Percentiles rank a stretch among this genome's conserved stretches.
Evolutionary conservation across 2,113 vertebrate species (phyloP).

Genomic region (Tringa solitaria): DNA sequence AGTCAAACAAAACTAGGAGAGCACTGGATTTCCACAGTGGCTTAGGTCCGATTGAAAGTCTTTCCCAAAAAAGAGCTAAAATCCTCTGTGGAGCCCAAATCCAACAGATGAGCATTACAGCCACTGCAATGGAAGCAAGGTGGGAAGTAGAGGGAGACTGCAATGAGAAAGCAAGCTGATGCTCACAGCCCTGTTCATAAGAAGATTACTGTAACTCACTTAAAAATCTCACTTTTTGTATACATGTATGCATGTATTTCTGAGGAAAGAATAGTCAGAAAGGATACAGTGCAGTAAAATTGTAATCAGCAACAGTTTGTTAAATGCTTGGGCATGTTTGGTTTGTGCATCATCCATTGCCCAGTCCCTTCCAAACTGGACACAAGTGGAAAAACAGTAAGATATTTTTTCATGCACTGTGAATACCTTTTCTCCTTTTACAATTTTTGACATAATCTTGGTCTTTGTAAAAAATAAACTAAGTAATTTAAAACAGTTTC

Average conservation of each 20-base stretch:
- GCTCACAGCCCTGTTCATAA: not conserved
- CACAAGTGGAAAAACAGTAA: not conserved
- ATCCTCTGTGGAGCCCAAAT: not conserved
- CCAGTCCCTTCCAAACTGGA: not conserved
- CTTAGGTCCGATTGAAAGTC: not conserved
- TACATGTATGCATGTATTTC: not conserved
- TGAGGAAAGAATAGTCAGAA: not conserved
- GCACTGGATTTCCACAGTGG: not conserved
- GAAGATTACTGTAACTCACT: not conserved
- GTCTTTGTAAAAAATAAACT: not conserved
- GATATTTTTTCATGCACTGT: not conserved
- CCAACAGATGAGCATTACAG: not conserved
- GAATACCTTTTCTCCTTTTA: not conserved
- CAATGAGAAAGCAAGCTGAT: not conserved
- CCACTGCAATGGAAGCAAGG: fast-evolving
- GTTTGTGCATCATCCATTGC: not conserved
- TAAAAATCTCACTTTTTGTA: not conserved
- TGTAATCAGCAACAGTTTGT: not conserved
- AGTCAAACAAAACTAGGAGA: not conserved
- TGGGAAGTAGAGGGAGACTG: not conserved
- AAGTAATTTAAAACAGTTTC: not conserved
- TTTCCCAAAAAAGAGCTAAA: not conserved
- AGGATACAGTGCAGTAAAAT: not conserved
- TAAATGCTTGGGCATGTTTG: not conserved
- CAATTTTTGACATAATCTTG: not conserved